phyloP scores from a whole-genome alignment of 2,888 invertebrate species.

The Melanostoma scalare region DNA sequence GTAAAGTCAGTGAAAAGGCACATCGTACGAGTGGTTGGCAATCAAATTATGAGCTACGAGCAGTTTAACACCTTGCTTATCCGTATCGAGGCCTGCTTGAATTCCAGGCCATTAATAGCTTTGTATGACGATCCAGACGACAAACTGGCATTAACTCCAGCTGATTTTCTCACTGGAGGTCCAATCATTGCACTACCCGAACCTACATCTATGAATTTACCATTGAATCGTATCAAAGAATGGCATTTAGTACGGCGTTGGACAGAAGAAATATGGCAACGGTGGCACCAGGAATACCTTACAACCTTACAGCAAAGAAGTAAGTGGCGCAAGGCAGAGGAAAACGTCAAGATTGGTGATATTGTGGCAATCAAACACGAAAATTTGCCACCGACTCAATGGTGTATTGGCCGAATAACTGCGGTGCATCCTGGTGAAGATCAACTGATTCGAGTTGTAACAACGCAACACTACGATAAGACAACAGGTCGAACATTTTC shows the following conservation, averaged over 20 bases:
- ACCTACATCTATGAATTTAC: conserved; percentile 3
- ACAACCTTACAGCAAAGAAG: conserved; percentile 17
- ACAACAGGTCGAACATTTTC: conserved; percentile 16
- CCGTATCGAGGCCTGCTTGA: no score
- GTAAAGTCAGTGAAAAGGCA: background rate
- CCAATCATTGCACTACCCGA: conserved; percentile 33
- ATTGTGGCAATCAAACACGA: conserved; percentile 75
- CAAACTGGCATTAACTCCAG: conserved; percentile 28
- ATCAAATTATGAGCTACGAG: conserved; percentile 37
- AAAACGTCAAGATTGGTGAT: conserved; percentile 46
- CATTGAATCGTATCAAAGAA: conserved; percentile 22
- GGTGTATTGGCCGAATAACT: conserved; percentile 74
- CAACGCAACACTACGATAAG: conserved; percentile 26
- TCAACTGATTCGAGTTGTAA: conserved; percentile 70
- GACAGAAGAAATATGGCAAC: conserved; percentile 47
- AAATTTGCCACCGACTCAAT: conserved; percentile 72
- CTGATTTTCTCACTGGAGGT: conserved; percentile 23
- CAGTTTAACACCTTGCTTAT: conserved; percentile 34
- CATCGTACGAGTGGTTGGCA: conserved; percentile 24
- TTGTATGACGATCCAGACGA: conserved; percentile 19
- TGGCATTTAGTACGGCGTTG: conserved; percentile 27
- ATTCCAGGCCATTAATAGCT: conserved; percentile 27
- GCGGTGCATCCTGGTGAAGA: conserved; percentile 73
- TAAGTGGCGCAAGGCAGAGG: conserved; percentile 36
- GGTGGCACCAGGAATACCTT: conserved; percentile 42